Conservation (phyloP, 2,888 invertebrate species). For the Paralinhomoeus sp. region DNA sequence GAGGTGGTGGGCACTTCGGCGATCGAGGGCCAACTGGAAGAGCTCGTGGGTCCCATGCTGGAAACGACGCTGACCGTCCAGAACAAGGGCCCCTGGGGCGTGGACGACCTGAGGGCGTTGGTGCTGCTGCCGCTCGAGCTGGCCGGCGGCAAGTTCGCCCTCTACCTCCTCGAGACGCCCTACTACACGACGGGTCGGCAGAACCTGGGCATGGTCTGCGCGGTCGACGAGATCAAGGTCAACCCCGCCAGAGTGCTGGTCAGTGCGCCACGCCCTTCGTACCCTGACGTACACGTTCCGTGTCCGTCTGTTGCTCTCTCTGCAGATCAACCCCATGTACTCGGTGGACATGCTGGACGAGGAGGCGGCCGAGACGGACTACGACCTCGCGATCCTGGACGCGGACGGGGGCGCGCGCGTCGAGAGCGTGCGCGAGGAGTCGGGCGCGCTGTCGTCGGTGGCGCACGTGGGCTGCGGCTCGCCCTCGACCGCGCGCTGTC, state of each 20-base stretch:
- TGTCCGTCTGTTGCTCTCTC: too few relatives aligned
- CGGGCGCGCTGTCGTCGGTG: conserved; percentile 8
- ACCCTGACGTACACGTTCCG: too few relatives aligned
- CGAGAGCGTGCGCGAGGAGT: conserved; percentile 8
- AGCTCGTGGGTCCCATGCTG: conserved; percentile 44
- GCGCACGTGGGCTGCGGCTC: conserved; percentile 20
- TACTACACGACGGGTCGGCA: conserved; percentile 33
- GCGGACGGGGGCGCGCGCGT: too few relatives aligned
- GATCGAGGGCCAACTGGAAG: conserved; percentile 33
- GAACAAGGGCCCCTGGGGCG: conserved; percentile 21
- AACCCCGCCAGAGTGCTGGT: too few relatives aligned
- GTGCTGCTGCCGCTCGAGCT: conserved; percentile 75
- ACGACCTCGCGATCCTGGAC: too few relatives aligned
- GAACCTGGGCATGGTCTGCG: too few relatives aligned
- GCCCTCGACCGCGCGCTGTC: conserved; percentile 45
- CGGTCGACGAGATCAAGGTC: too few relatives aligned
- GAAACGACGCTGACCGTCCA: conserved; percentile 36
- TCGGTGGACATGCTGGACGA: too few relatives aligned
- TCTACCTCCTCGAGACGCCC: conserved; percentile 41
- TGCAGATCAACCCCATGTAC: too few relatives aligned
- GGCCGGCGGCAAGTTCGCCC: conserved; percentile 54
- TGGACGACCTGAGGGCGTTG: conserved; percentile 33
- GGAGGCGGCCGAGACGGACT: too few relatives aligned
- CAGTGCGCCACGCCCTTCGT: conserved; percentile 19
- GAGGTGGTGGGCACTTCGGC: too few relatives aligned